A percentile compares a stretch with the other conserved stretches of the same genome.
Conservation (phyloP, 2,797 vertebrate species). For the Tachyglossus aculeatus region DNA sequence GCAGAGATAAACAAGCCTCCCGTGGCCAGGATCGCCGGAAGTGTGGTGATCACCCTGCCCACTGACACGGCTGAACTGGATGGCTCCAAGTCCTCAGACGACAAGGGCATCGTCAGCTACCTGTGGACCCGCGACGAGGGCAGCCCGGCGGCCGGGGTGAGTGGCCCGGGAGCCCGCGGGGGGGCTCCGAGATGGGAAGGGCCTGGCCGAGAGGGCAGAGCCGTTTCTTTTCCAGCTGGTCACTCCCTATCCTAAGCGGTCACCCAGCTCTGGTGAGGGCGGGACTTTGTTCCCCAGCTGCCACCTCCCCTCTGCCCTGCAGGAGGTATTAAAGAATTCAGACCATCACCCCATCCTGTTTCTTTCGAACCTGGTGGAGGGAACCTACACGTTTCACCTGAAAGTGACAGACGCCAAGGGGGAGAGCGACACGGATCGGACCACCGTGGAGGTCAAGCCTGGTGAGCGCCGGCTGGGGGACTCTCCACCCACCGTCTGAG, state of each 20-base stretch:
- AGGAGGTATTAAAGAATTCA: conserved; percentile 96
- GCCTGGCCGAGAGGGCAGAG: not conserved
- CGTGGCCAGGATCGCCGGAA: conserved; percentile 83
- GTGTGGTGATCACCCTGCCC: conserved; percentile 84
- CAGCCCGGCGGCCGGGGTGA: conserved; percentile 95
- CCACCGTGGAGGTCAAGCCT: conserved; percentile 88
- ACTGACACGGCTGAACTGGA: conserved; percentile 84
- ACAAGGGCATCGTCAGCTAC: conserved; percentile 90
- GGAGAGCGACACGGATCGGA: conserved; percentile 81
- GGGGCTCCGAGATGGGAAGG: not conserved
- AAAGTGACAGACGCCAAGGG: conserved; percentile 94
- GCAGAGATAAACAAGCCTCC: conserved; percentile 92
- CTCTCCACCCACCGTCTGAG: not conserved
- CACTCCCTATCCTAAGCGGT: too few species aligned
- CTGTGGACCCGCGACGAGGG: conserved; percentile 90
- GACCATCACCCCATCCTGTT: conserved; percentile 93
- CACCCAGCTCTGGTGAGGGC: not conserved
- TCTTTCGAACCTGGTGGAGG: conserved; percentile 92
- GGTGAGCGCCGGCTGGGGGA: conserved; percentile 75
- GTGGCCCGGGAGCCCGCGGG: conserved; percentile 18
- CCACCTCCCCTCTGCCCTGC: conserved; percentile 12
- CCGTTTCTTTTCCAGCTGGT: not conserved
- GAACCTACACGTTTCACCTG: conserved; percentile 91
- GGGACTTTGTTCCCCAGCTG: not conserved
- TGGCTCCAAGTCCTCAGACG: conserved; percentile 90